A percentile compares a stretch with the other conserved stretches of the same genome.
Conservation (phyloP, 2,113 vertebrate genomes). For the Lepus europaeus region DNA sequence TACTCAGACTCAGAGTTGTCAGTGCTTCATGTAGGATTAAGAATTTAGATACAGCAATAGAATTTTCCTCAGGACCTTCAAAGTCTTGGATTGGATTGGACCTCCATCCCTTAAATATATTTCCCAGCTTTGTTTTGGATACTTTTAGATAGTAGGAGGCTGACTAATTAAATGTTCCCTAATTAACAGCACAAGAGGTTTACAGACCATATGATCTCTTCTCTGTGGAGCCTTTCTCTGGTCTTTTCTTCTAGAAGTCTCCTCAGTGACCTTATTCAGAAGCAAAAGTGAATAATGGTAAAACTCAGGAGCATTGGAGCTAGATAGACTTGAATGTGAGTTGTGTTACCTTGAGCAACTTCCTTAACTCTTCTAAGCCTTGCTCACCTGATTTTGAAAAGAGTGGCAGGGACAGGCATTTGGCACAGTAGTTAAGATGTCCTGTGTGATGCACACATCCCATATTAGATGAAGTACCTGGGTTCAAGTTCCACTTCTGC, state of each 20-base stretch:
- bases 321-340: not conserved
- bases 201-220: not conserved
- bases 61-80: not conserved
- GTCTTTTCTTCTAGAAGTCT: not conserved
- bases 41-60: not conserved
- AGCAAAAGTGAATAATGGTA: not conserved
- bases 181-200: not conserved
- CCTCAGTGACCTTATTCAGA: not conserved
- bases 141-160: not conserved
- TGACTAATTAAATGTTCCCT: not conserved
- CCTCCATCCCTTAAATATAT: not conserved
- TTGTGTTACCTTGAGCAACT: not conserved
- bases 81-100: not conserved
- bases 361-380: not conserved
- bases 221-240: not conserved
- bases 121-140: not conserved
- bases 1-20: not conserved
- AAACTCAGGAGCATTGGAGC: not conserved
- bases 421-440: too few species aligned
- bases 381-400: not conserved
- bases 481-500: too few species aligned
- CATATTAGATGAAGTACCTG: too few species aligned
- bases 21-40: fast-evolving
- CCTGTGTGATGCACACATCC: too few species aligned
- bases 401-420: too few species aligned